Conservation (phyloP, 1,140 invertebrate genomes). For the Drosophila ogumai region DNA sequence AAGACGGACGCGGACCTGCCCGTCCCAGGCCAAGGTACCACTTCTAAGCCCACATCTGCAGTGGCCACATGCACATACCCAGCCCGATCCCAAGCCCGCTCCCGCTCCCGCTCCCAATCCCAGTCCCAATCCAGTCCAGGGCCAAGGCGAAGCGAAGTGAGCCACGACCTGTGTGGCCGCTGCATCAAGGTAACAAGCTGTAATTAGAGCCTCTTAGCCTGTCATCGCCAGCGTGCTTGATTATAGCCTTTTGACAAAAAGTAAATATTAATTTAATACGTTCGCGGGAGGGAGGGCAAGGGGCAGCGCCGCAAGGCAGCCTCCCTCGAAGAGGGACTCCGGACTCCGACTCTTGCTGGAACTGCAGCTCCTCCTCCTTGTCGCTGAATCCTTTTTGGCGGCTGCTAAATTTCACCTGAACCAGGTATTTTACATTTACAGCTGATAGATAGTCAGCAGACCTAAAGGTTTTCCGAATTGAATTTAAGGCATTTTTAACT, state of each 20-base stretch:
- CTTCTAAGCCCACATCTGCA: conserved; percentile 3
- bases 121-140: not conserved
- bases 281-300: conserved; percentile 20
- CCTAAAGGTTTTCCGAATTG: not conserved
- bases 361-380: conserved; percentile 4
- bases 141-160: conserved; percentile 53
- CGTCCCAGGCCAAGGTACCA: not conserved
- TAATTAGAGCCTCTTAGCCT: conserved; percentile 85
- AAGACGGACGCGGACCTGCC: conserved; percentile 24
- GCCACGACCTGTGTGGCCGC: conserved; percentile 79
- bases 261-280: conserved; percentile 85
- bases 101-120: not conserved
- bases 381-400: conserved; percentile 3
- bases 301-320: conserved; percentile 31
- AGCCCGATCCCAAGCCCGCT: not conserved
- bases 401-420: conserved; percentile 36
- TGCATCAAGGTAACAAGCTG: conserved; percentile 81
- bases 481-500: too few relatives aligned
- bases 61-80: not conserved
- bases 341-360: not conserved
- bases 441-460: conserved; percentile 4
- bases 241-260: conserved; percentile 84
- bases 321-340: not conserved
- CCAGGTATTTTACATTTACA: conserved; percentile 18
- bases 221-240: conserved; percentile 84